A percentile compares a stretch with the other conserved stretches of the same genome.
Evolutionary conservation across 2,888 invertebrate species (phyloP).

Genomic region (Salticus scenicus): DNA sequence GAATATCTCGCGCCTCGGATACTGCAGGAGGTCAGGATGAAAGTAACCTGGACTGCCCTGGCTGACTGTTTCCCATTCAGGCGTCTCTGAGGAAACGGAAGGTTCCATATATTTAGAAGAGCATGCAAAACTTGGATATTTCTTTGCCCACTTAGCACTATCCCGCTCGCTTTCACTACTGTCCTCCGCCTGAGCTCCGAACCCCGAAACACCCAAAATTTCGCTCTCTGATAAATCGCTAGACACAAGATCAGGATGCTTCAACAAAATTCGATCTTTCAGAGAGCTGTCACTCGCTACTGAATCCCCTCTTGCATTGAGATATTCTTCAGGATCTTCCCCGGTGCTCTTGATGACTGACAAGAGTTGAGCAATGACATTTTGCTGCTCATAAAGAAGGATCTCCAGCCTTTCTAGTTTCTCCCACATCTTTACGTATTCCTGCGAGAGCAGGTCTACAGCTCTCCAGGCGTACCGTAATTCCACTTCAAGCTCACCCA

Average conservation of each 20-base stretch:
- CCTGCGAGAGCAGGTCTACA: slow-evolving; percentile 90
- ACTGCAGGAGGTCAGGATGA: slow-evolving; percentile 43
- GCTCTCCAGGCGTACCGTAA: slow-evolving; percentile 94
- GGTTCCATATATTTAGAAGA: slow-evolving; percentile 46
- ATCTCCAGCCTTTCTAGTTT: slow-evolving; percentile 90
- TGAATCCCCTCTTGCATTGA: slow-evolving; percentile 22
- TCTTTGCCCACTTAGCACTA: slow-evolving; percentile 31
- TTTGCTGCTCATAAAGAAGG: slow-evolving; percentile 89
- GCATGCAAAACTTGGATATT: slow-evolving; percentile 22
- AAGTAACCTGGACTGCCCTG: slow-evolving; percentile 55
- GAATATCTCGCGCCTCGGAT: slow-evolving; percentile 79
- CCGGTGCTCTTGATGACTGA: slow-evolving; percentile 59
- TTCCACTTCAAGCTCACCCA: slow-evolving; percentile 91
- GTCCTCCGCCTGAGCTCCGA: slow-evolving; percentile 18
- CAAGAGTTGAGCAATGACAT: slow-evolving; percentile 90
- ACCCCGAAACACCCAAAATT: slow-evolving; percentile 22
- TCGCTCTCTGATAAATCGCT: slow-evolving; percentile 59
- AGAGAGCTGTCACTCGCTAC: slow-evolving; percentile 44
- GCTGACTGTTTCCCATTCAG: slow-evolving; percentile 55
- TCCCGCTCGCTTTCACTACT: slow-evolving; percentile 10
- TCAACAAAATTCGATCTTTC: slow-evolving; percentile 43
- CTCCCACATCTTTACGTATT: slow-evolving; percentile 96
- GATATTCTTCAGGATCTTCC: slow-evolving; percentile 37
- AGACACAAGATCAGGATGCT: slow-evolving; percentile 44
- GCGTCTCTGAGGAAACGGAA: slow-evolving; percentile 25